A percentile compares a stretch with the other conserved stretches of the same genome.
Evolutionary conservation across 23 tunicate genomes (phyloP).

Genomic region (Diplosoma virens): DNA sequence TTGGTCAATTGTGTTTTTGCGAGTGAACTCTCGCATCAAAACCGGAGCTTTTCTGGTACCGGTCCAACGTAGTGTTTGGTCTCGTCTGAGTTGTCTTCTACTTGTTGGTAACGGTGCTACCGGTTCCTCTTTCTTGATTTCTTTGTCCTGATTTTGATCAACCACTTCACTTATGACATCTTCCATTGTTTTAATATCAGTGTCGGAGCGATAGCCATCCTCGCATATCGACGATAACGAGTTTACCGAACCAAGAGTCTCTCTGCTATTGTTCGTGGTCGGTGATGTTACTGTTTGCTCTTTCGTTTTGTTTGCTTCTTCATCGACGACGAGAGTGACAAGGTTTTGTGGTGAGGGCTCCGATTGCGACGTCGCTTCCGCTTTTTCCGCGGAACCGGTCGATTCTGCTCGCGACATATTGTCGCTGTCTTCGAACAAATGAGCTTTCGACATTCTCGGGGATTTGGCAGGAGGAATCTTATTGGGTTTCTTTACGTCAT

Average conservation of each 20-base stretch:
- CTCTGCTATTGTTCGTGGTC: not conserved
- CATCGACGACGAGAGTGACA: not conserved
- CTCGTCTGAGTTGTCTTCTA: conserved; percentile 39
- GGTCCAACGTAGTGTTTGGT: conserved; percentile 85
- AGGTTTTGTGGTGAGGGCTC: not conserved
- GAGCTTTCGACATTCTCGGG: conserved; percentile 10
- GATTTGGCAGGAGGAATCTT: conserved; percentile 9
- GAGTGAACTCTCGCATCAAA: conserved; percentile 74
- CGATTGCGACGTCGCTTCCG: not conserved
- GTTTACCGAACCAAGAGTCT: not conserved
- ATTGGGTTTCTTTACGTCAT: not conserved
- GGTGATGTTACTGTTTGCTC: not conserved
- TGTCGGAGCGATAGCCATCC: conserved; percentile 8
- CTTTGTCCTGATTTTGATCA: too few species aligned
- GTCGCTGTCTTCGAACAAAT: too few species aligned
- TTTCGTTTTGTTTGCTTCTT: not conserved
- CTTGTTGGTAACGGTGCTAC: not conserved
- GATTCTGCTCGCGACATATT: too few species aligned
- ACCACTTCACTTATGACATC: conserved; percentile 51
- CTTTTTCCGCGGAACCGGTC: not conserved
- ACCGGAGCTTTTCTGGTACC: conserved; percentile 82
- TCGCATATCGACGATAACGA: conserved; percentile 37
- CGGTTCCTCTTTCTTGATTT: not conserved
- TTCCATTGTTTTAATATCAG: conserved; percentile 42
- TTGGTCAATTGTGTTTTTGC: conserved; percentile 21